These are phyloP conservation scores for Danionella cerebrum DNA, from an alignment of 2,113 vertebrate genomes.

Conservation along the genomic window DNA sequence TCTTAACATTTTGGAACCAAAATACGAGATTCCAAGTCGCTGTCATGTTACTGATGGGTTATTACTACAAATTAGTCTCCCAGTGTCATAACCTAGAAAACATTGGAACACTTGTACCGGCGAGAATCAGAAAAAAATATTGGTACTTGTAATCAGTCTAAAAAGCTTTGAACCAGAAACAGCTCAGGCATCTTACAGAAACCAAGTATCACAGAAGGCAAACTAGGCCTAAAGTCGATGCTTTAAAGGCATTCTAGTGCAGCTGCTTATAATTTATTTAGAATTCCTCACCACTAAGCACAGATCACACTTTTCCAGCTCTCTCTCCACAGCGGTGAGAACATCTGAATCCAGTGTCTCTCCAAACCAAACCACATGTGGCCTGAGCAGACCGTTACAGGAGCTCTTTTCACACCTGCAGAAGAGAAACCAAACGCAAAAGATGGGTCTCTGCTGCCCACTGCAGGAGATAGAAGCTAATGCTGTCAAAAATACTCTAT, in stretches of 20 bases:
- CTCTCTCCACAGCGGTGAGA: constrained; percentile 71
- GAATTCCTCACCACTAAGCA: constrained; percentile 80
- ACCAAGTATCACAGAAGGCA: background rate
- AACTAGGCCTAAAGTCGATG: background rate
- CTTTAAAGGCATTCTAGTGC: background rate
- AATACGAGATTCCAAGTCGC: too few species aligned
- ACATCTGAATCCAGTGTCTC: constrained; percentile 80
- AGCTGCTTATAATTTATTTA: background rate
- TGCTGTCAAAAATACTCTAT: background rate
- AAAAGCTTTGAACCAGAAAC: too few species aligned
- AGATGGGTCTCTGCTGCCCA: constrained; percentile 20
- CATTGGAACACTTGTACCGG: too few species aligned
- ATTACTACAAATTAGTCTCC: too few species aligned
- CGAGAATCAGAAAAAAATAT: too few species aligned
- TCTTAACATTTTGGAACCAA: too few species aligned
- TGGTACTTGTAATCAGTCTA: too few species aligned
- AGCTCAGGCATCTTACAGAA: too few species aligned
- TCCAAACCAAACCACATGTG: constrained; percentile 94
- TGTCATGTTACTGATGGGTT: too few species aligned
- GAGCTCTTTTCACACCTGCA: constrained; percentile 74
- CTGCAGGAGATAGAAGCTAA: constrained; percentile 28
- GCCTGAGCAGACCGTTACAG: constrained; percentile 82
- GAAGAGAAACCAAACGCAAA: background rate
- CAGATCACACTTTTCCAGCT: constrained; percentile 83
- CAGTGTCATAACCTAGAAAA: too few species aligned